Evolutionary conservation across 2,113 vertebrate genomes (phyloP).

Genomic region (Triplophysa siluroides): DNA sequence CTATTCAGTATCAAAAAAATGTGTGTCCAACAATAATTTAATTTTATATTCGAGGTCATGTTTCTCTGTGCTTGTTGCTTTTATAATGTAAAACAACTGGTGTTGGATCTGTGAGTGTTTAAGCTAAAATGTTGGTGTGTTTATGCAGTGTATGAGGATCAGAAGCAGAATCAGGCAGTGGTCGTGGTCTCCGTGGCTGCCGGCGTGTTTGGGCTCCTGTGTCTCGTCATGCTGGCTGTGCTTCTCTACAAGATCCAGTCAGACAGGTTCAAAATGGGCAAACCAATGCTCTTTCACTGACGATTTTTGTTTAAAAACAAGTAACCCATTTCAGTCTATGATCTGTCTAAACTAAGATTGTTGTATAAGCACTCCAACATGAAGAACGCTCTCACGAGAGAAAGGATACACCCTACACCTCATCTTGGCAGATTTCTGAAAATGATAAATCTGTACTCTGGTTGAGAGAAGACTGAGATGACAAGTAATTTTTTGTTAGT

Average conservation of each 20-base stretch:
- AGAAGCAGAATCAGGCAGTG: neutral
- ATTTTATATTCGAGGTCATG: too few relatives aligned
- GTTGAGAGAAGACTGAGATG: neutral
- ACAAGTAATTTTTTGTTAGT: neutral
- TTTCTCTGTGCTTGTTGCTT: too few relatives aligned
- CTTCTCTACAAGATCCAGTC: slow-evolving; percentile 47
- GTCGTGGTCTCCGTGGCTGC: slow-evolving; percentile 56
- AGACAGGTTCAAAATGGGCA: slow-evolving; percentile 11
- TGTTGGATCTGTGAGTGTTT: neutral
- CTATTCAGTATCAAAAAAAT: too few relatives aligned
- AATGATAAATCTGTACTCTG: neutral
- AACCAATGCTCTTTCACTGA: slow-evolving; percentile 11
- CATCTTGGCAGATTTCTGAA: too few relatives aligned
- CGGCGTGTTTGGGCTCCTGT: slow-evolving; percentile 53
- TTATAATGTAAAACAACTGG: neutral
- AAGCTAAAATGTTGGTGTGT: neutral
- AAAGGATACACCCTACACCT: neutral
- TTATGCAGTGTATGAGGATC: slow-evolving; percentile 38
- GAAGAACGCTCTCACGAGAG: neutral
- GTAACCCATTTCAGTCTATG: neutral
- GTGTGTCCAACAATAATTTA: too few relatives aligned
- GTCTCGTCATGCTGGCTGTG: slow-evolving; percentile 55
- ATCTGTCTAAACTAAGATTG: neutral
- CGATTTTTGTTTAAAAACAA: neutral
- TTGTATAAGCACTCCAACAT: neutral